A percentile compares a stretch with the other conserved stretches of the same genome.
Conservation (phyloP, 2,888 invertebrate genomes). For the Lordiphosa fenestrarum region DNA sequence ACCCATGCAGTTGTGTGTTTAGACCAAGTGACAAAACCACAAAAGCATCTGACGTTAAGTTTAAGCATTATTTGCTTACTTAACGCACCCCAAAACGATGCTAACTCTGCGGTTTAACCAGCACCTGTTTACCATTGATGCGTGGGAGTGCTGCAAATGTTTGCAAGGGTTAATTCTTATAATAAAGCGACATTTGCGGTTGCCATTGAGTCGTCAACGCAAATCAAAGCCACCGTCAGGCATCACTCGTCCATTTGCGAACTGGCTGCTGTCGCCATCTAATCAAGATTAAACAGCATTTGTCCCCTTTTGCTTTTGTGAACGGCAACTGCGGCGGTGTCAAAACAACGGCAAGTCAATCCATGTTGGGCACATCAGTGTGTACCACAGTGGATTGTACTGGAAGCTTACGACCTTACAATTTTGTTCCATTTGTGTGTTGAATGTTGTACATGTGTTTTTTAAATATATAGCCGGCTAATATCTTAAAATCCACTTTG, state of each 20-base stretch:
- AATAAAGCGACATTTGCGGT: constrained; percentile 58
- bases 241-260: constrained; percentile 24
- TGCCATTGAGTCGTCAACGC: constrained; percentile 47
- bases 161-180: constrained; percentile 27
- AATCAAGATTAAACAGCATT: constrained; percentile 38
- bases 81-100: constrained; percentile 68
- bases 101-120: constrained; percentile 69
- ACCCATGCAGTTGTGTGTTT: constrained; percentile 1
- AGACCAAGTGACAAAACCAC: constrained; percentile 68
- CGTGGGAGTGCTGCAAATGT: not conserved
- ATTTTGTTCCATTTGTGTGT: no score
- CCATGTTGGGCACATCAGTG: constrained; percentile 22
- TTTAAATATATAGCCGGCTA: no score
- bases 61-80: constrained; percentile 66
- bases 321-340: constrained; percentile 31
- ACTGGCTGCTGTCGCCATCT: constrained; percentile 16
- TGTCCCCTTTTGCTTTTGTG: constrained; percentile 24
- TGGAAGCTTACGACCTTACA: no score
- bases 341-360: constrained; percentile 56
- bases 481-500: no score
- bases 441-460: no score
- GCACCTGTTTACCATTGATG: constrained; percentile 53
- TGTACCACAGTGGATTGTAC: constrained; percentile 39
- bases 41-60: constrained; percentile 63
- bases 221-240: constrained; percentile 49